A percentile compares a stretch with the other conserved stretches of the same genome.
phyloP scores from a whole-genome alignment of 2,797 vertebrate genomes.

The Aeoliscus strigatus region DNA sequence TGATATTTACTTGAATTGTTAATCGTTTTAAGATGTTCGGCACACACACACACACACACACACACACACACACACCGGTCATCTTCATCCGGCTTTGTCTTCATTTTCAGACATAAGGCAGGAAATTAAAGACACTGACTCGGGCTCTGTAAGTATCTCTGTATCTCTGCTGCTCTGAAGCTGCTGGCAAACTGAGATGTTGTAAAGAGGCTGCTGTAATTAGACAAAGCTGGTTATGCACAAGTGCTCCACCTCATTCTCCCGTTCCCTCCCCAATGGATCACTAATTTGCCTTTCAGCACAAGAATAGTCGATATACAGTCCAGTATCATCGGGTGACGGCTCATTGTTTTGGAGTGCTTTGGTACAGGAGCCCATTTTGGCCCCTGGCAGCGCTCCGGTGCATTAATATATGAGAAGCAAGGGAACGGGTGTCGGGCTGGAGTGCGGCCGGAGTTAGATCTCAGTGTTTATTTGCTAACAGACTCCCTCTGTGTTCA shows the following conservation, averaged over 20 bases:
- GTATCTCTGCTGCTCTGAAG: constrained; percentile 9
- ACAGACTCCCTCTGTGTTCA: constrained; percentile 72
- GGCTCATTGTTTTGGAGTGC: constrained; percentile 54
- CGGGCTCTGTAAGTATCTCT: too few species aligned
- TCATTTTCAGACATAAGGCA: constrained; percentile 48
- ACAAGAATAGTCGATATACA: constrained; percentile 42
- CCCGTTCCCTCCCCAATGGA: constrained; percentile 22
- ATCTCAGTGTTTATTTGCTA: constrained; percentile 70
- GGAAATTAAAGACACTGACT: constrained; percentile 54
- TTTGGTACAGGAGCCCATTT: too few species aligned
- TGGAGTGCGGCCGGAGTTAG: constrained; percentile 40
- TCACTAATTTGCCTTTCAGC: constrained; percentile 48
- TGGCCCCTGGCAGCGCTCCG: constrained; percentile 49
- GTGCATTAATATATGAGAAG: constrained; percentile 44
- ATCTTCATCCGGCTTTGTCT: too few species aligned
- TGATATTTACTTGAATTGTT: not conserved
- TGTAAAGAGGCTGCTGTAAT: constrained; percentile 50
- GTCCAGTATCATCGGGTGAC: constrained; percentile 42
- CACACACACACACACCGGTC: too few species aligned
- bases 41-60: too few species aligned
- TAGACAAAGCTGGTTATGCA: constrained; percentile 55
- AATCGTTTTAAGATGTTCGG: too few species aligned
- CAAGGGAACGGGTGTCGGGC: too few species aligned
- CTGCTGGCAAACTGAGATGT: constrained; percentile 38
- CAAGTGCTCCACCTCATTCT: too few species aligned